These are phyloP conservation scores for Rhogogaster chlorosoma DNA, from an alignment of 2,888 invertebrate genomes.

Conservation along the genomic window DNA sequence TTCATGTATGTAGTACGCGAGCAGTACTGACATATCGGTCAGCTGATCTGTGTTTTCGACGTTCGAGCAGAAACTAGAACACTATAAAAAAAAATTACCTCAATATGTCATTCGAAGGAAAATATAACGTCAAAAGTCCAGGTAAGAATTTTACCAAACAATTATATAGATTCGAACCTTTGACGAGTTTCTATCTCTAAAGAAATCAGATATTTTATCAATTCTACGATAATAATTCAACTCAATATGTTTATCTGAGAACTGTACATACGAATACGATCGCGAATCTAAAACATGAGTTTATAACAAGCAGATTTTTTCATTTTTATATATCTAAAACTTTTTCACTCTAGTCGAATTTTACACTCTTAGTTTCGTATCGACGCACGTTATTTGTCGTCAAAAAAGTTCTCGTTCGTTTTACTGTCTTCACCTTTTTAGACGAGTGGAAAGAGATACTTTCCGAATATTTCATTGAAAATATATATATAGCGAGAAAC, in stretches of 20 bases:
- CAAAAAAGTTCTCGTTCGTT: not conserved
- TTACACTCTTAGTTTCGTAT: not conserved
- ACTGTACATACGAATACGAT: not conserved
- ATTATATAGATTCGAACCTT: not conserved
- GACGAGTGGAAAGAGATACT: not conserved
- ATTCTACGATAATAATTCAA: conserved; percentile 3
- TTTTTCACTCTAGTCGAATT: not conserved
- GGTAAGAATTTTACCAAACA: conserved; percentile 74
- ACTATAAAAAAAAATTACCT: conserved; percentile 3
- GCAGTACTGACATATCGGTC: conserved; percentile 38
- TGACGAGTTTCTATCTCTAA: not conserved
- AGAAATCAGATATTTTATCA: not conserved
- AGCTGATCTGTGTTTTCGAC: conserved; percentile 47
- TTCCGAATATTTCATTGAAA: not conserved
- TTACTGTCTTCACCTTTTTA: not conserved
- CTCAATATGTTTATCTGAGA: not conserved
- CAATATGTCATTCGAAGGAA: conserved; percentile 79
- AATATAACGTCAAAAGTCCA: conserved; percentile 83
- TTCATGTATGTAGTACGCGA: not conserved
- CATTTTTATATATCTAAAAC: not conserved
- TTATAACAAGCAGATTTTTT: conserved; percentile 13
- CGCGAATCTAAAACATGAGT: not conserved
- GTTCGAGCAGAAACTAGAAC: conserved; percentile 4
- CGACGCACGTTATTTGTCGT: not conserved
- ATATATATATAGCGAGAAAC: not conserved